phyloP scores from a whole-genome alignment of 2,797 vertebrate genomes.

The Peromyscus aztecus region DNA sequence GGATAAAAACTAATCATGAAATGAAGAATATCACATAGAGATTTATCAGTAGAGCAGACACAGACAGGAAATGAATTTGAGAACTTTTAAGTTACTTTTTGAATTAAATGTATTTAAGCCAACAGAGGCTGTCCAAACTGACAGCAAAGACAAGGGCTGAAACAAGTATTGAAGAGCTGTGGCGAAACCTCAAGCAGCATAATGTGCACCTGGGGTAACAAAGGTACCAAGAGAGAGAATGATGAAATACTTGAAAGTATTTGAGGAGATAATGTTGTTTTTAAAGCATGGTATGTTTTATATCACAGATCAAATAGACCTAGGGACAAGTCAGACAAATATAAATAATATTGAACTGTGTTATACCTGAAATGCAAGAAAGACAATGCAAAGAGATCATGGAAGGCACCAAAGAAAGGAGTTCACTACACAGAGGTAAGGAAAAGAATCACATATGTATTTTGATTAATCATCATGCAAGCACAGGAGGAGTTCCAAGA shows the following conservation, averaged over 20 bases:
- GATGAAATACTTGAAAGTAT: not conserved
- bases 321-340: not conserved
- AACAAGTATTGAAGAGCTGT: not conserved
- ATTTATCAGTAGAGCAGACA: not conserved
- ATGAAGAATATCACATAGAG: not conserved
- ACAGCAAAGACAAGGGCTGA: not conserved
- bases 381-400: not conserved
- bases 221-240: not conserved
- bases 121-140: not conserved
- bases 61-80: not conserved
- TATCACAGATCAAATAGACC: not conserved
- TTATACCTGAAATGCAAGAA: not conserved
- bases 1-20: not conserved
- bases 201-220: not conserved
- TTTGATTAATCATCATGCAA: not conserved
- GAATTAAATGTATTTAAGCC: not conserved
- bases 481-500: not conserved
- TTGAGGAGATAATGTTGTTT: not conserved
- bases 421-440: not conserved
- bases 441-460: not conserved
- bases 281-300: not conserved
- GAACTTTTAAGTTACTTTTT: not conserved
- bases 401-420: not conserved
- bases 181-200: not conserved
- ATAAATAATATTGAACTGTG: not conserved